Percentiles rank a stretch among this genome's conserved stretches.
phyloP scores from a whole-genome alignment of 1,140 invertebrate genomes.

The Notospermus geniculatus region DNA sequence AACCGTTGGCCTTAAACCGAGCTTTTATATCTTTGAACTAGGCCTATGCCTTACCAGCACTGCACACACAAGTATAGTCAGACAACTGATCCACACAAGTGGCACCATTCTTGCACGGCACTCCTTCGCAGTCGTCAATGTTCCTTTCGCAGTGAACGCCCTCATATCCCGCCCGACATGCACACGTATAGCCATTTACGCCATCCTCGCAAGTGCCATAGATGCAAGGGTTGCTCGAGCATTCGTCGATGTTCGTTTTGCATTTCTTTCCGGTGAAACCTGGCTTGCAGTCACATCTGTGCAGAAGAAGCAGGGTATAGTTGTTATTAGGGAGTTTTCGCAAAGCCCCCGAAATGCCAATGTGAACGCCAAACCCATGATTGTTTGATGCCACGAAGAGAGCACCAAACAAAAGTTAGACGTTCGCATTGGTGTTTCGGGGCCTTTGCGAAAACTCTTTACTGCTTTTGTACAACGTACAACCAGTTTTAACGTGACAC shows the following conservation, averaged over 20 bases:
- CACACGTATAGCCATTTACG: slow-evolving; percentile 52
- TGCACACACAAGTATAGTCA: slow-evolving; percentile 22
- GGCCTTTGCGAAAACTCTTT: too few species aligned
- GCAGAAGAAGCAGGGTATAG: too few species aligned
- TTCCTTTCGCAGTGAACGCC: slow-evolving; percentile 1
- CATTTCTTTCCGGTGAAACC: slow-evolving; percentile 54
- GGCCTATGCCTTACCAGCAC: background rate
- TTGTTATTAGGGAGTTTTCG: too few species aligned
- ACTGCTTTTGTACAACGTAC: too few species aligned
- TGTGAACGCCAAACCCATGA: too few species aligned
- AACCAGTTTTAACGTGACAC: too few species aligned
- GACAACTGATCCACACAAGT: slow-evolving; percentile 29
- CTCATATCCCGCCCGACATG: slow-evolving; percentile 31
- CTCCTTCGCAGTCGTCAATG: slow-evolving; percentile 6
- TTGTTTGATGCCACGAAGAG: too few species aligned
- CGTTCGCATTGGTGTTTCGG: too few species aligned
- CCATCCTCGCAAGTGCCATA: slow-evolving; percentile 58
- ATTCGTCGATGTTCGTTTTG: slow-evolving; percentile 53
- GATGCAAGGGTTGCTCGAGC: slow-evolving; percentile 54
- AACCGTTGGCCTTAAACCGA: too few species aligned
- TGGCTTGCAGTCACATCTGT: slow-evolving; percentile 28
- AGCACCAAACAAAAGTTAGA: too few species aligned
- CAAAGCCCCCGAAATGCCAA: too few species aligned
- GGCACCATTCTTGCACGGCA: slow-evolving; percentile 7
- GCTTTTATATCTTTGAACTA: too few species aligned